Conservation (phyloP, 2,113 vertebrate genomes). For the Callipepla californica region DNA sequence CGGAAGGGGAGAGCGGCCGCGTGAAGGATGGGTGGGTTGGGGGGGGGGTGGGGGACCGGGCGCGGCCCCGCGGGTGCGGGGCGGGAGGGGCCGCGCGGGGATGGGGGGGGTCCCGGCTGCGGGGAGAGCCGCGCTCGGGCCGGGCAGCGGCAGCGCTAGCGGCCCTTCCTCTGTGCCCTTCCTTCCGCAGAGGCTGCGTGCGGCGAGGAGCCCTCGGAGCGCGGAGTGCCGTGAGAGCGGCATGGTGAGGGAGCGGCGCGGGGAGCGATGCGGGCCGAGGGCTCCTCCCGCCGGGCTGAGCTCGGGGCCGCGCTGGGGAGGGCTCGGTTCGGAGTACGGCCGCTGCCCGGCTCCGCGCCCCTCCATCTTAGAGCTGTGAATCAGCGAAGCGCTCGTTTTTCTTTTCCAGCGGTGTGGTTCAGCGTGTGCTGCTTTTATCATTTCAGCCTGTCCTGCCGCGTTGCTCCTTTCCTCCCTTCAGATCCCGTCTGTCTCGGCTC, state of each 20-base stretch:
- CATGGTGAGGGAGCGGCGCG: too few species aligned
- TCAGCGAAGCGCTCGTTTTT: not conserved
- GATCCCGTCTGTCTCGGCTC: conserved; percentile 13
- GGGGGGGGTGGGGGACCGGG: too few species aligned
- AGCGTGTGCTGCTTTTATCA: not conserved
- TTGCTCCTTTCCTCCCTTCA: not conserved
- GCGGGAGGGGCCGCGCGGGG: too few species aligned
- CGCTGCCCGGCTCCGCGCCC: not conserved
- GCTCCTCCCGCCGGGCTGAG: too few species aligned
- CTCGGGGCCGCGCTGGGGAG: not conserved
- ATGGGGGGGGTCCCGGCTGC: not conserved
- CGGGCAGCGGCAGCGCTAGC: not conserved
- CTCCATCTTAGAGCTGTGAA: not conserved
- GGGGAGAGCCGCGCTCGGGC: not conserved
- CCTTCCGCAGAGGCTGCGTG: not conserved
- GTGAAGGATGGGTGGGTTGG: too few species aligned
- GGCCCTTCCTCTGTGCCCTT: conserved; percentile 21
- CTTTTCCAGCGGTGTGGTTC: not conserved
- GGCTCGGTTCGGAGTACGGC: not conserved
- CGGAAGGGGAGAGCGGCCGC: too few species aligned
- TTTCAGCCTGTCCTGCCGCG: not conserved
- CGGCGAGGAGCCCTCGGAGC: not conserved
- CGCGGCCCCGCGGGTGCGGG: too few species aligned
- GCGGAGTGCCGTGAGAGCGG: too few species aligned
- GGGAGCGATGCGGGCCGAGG: too few species aligned